Evolutionary conservation across 2,888 invertebrate species (phyloP), one percentile per base, ranked within the genome.

Genomic region (Phyllotreta cruciferae): DNA sequence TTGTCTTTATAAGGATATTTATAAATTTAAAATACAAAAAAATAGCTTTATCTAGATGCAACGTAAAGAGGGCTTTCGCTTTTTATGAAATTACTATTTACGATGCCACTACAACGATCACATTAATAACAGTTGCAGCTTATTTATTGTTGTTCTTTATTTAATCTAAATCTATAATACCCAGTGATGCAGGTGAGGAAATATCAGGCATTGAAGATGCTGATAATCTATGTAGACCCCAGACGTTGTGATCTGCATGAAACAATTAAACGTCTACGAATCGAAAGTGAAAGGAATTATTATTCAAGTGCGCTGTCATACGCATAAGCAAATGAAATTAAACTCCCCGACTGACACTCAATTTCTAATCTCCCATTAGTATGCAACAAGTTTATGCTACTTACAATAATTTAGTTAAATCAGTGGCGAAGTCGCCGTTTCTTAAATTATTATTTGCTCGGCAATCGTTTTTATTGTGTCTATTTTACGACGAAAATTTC

Each of bases 341-440:
- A 52, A 52, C 24, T 44, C 52, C 37, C 53, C 53, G 42, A 49
- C 41, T 50, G 50, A 37, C 52, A 53, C 24, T 60, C 36, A 60
- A 52, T 60, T 60, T 60, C 60, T 60, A 60, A 60, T 60, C 44
- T 5, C 41, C 36, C 50, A 58, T 58, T 58, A 50, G 50, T 44
- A 52, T 52, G 42, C 52, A 44, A 36, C 44, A 42, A 58, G 50
- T 50, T 58, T 24, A 58, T 49, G 14, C 35, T 34, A 36, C 47
- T 47, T 47, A 49, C 34, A n/a, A 14, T 49, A 49, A 10, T 10
- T 49, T 49, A n/a, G 49, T 35, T 49, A 49, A n/a, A 14, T 14
- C 47, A 47, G 47, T 44, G 44, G 44, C 7, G 44, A n/a, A 44
- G 44, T 13, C 24, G 24, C 24, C 24, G 24, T 24, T 24, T 24